Evolutionary conservation across 1,140 invertebrate species (phyloP).

Genomic region (Drosophila watanabei): DNA sequence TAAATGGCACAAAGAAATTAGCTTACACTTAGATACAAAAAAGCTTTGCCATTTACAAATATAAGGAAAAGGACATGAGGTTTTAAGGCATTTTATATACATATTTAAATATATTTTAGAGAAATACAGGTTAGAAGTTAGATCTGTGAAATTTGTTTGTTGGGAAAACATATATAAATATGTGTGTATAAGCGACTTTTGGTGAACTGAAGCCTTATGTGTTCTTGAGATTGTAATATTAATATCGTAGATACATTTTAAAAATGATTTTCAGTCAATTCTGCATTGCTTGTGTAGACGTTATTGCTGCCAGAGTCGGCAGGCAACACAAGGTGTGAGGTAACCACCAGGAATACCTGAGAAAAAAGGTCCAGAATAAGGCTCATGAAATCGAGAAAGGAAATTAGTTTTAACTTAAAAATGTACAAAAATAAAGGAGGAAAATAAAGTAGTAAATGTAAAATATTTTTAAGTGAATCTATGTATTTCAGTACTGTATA

Average conservation of each 20-base stretch:
- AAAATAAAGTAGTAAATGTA: too few relatives aligned
- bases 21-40: neutral
- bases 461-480: neutral
- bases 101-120: neutral
- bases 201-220: neutral
- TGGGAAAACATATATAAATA: neutral
- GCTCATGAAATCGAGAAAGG: neutral
- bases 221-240: neutral
- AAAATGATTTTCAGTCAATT: conserved; percentile 6
- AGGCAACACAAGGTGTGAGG: neutral
- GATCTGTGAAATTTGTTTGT: neutral
- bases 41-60: neutral
- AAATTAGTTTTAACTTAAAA: neutral
- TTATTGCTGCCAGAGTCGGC: neutral
- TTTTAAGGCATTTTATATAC: neutral
- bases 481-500: neutral
- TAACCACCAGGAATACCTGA: neutral
- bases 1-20: too few relatives aligned
- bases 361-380: neutral
- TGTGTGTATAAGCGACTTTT: neutral
- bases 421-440: neutral
- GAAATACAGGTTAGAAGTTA: neutral
- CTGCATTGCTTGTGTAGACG: conserved; percentile 10
- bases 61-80: neutral
- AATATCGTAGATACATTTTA: neutral